Evolutionary conservation across 2,888 invertebrate species (phyloP).

Genomic region (Melieria omissa): DNA sequence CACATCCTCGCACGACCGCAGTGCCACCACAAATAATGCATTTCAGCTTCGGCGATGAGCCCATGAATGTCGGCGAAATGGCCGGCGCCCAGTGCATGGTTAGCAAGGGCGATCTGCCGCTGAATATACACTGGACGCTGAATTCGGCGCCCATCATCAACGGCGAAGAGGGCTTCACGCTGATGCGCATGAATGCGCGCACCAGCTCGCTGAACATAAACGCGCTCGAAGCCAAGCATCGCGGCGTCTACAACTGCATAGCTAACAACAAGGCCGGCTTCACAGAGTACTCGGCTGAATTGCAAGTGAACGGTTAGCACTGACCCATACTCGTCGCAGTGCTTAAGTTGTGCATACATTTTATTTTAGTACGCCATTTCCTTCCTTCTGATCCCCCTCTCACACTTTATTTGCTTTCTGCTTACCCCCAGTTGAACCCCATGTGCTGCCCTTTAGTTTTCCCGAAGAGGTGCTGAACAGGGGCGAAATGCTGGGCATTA

Average conservation of each 20-base stretch:
- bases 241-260: slow-evolving; percentile 74
- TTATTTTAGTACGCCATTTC: slow-evolving; percentile 19
- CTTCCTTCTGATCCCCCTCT: slow-evolving; percentile 25
- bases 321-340: neutral
- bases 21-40: slow-evolving; percentile 69
- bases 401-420: neutral
- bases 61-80: slow-evolving; percentile 71
- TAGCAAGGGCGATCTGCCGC: slow-evolving; percentile 80
- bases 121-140: slow-evolving; percentile 77
- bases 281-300: slow-evolving; percentile 65
- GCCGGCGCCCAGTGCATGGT: slow-evolving; percentile 76
- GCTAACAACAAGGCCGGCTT: slow-evolving; percentile 71
- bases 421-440: slow-evolving; percentile 66
- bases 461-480: slow-evolving; percentile 72
- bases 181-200: slow-evolving; percentile 71
- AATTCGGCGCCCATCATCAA: slow-evolving; percentile 72
- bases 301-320: slow-evolving; percentile 58
- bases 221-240: slow-evolving; percentile 70
- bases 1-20: slow-evolving; percentile 51
- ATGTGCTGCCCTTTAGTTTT: slow-evolving; percentile 70
- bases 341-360: slow-evolving; percentile 13
- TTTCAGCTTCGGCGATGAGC: slow-evolving; percentile 71
- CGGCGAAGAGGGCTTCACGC: slow-evolving; percentile 73
- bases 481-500: slow-evolving; percentile 73
- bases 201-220: slow-evolving; percentile 71